These are phyloP conservation scores for Limosa lapponica DNA, from an alignment of 2,797 vertebrate species.

Conservation along the genomic window DNA sequence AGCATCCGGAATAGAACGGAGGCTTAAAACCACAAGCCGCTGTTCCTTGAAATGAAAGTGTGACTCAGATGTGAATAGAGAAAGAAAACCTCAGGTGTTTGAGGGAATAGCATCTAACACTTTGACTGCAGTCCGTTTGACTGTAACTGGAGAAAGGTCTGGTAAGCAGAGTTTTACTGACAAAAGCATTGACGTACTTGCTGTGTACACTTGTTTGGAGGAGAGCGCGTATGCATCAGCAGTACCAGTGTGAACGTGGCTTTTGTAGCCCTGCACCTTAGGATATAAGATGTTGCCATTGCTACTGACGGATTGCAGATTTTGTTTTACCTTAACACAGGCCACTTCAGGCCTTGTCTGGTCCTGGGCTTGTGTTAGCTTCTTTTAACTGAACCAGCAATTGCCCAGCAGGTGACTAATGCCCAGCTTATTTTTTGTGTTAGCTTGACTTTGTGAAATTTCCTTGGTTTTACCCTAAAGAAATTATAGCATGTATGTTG, in stretches of 20 bases:
- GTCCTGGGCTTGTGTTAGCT: neutral
- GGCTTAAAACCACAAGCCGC: neutral
- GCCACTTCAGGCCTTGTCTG: neutral
- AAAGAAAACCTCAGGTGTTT: neutral
- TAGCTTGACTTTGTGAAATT: neutral
- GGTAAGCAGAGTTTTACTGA: neutral
- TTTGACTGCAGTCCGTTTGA: neutral
- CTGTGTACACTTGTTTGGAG: neutral
- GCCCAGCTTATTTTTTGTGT: neutral
- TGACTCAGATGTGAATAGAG: neutral
- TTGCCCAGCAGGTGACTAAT: neutral
- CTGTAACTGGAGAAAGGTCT: neutral
- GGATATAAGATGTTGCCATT: neutral
- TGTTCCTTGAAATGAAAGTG: neutral
- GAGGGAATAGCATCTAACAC: neutral
- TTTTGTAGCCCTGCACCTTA: neutral
- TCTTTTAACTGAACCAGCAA: neutral
- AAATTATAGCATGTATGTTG: neutral
- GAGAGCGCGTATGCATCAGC: neutral
- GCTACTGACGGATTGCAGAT: neutral
- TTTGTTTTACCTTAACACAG: neutral
- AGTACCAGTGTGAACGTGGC: neutral
- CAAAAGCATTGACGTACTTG: neutral
- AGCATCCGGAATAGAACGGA: neutral
- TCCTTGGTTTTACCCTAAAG: neutral